Base-by-base conservation (phyloP, 2,797 vertebrate species). In the Emydoidea blandingii region DNA sequence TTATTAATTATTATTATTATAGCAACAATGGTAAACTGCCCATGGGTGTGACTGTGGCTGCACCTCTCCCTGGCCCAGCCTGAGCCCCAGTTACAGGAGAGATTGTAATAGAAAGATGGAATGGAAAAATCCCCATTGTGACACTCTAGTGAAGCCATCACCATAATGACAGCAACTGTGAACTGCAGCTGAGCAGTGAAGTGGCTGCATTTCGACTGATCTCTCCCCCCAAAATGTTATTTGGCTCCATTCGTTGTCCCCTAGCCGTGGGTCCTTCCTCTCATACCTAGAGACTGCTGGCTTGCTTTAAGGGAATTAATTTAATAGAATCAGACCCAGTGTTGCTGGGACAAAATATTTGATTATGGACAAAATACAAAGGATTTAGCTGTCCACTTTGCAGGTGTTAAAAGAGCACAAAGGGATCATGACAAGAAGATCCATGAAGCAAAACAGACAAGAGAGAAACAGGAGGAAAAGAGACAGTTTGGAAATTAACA, bases 61-160 rank as follows among this genome's bases (percentile, higher is more conserved):
- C n/a, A 37, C 65, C 65, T n/a, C 25, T 83, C 41, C 49, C 54
- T 89, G 44, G 47, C 90, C 8, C 52, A 50, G 37, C n/a, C 12
- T 49, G 7, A 34, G 74, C 1, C 0, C 31, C 16, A 3, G n/a
- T 54, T 54, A 50, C 54, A 53, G 47, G 0, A 0, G 62, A 56
- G 79, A 92, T 34, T 34, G 57, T 52, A 87, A 65, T 0, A 1
- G 86, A 84, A 50, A 57, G 12, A 29, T 10, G 81, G 89, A 65
- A 15, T 31, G 41, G 9, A 29, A 57, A 57, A 27, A 57, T 57
- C 56, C 27, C 10, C 56, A 57, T 57, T 57, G 34, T 76, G 81
- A 76, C 79, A 76, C 12, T 21, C 0, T 57, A 0, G 23, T 59
- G 54, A 88, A 49, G 59, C 44, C 88, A 72, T 23, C 85, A 57